Percentiles rank a stretch among this genome's conserved stretches.
phyloP scores from a whole-genome alignment of 1,140 invertebrate species.

The Bemisia tabaci region DNA sequence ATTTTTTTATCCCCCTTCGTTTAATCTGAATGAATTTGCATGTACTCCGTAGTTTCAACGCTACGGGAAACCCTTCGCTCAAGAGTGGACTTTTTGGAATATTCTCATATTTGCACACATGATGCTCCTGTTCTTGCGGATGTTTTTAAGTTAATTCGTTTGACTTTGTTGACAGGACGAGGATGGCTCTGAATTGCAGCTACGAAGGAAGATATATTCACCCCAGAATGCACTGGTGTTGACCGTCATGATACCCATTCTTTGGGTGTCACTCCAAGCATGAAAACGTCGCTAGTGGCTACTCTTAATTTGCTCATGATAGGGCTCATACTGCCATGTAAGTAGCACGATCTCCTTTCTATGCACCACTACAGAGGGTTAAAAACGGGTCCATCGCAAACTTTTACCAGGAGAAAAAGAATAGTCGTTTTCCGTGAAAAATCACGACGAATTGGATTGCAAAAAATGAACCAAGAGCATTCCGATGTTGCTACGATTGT shows the following conservation, averaged over 20 bases:
- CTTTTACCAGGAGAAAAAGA: not conserved
- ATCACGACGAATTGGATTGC: too few species aligned
- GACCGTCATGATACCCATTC: not conserved
- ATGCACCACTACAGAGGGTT: not conserved
- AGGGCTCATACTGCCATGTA: not conserved
- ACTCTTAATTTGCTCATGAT: not conserved
- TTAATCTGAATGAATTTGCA: too few species aligned
- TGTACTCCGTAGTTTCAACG: too few species aligned
- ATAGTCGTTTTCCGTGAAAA: not conserved
- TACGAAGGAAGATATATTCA: not conserved
- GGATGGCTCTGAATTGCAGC: not conserved
- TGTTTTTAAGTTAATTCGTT: too few species aligned
- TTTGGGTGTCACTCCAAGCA: not conserved
- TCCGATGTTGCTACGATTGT: too few species aligned
- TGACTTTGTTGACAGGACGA: not conserved
- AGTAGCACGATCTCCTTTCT: not conserved
- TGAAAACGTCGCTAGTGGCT: not conserved
- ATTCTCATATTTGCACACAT: too few species aligned
- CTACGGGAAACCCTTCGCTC: too few species aligned
- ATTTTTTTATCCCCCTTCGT: too few species aligned
- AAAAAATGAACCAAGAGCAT: too few species aligned
- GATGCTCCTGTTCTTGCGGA: too few species aligned
- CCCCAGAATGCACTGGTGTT: not conserved
- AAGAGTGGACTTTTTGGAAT: too few species aligned
- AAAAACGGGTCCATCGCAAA: not conserved